Base-by-base conservation (phyloP, 2,888 invertebrate species). In the Maniola hyperantus region DNA sequence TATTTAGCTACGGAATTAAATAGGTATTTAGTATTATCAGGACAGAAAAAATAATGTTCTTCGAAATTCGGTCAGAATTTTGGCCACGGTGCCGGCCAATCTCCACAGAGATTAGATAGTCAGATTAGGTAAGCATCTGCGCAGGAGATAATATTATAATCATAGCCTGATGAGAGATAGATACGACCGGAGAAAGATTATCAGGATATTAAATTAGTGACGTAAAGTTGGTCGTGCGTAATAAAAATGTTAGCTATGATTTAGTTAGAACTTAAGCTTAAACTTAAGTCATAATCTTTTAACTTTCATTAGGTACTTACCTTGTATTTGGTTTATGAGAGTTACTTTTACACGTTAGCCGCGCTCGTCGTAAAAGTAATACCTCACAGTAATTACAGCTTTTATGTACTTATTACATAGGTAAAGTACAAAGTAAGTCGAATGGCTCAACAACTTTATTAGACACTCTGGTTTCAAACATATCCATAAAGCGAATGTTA, bases 361-460 rank as follows among this genome's bases (percentile, higher is more conserved):
- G 34, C 48, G 34, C 13, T 42, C 39, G 53, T 66, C 66, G 66
- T 68, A 66, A 68, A 63, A 63, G 51, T 63, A 58, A 68, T 46
- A 46, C 51, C 44, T 54, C 33, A 15, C 42, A 20, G 55, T 55
- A 55, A 54, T 67, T 67, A 34, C 10, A 48, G 51, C 58, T 62
- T 62, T 18, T 48, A 48, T n/a, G n/a, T 15, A 46, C 44, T 55
- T 55, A 36, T 55, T 55, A 36, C 36, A 15, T 55, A 39, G 18
- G 55, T 18, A 18, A 7, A 36, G 36, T 18, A 55, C 55, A 55
- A 55, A 36, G 55, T 55, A 55, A 36, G 36, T 18, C 10, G 36
- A 55, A 55, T 34, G 48, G 4, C 48, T 54, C 13, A 11, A n/a
- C 51, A 33, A 53, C 33, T 53, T 53, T 53, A 53, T 53, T n/a